phyloP scores from a whole-genome alignment of 2,797 vertebrate genomes.

The Cossypha dichroa region DNA sequence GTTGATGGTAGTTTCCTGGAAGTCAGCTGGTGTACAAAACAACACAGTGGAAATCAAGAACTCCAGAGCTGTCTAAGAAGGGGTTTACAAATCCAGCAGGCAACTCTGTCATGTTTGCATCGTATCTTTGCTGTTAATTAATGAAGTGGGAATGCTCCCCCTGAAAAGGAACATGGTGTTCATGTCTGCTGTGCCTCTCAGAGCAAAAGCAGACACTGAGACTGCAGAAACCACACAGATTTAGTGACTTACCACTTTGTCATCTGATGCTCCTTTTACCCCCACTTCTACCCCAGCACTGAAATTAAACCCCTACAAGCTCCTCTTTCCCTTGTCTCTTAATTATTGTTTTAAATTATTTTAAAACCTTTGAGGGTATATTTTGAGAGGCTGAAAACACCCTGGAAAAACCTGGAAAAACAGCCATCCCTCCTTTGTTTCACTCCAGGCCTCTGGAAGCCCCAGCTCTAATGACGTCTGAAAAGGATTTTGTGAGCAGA shows the following conservation, averaged over 20 bases:
- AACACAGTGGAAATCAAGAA: not conserved
- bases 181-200: not conserved
- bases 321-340: not conserved
- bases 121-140: not conserved
- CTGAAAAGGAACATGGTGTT: not conserved
- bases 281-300: not conserved
- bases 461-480: not conserved
- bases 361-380: not conserved
- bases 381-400: not conserved
- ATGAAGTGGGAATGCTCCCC: not conserved
- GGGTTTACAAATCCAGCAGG: not conserved
- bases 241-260: not conserved
- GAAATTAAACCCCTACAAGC: not conserved
- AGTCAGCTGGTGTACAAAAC: not conserved
- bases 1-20: not conserved
- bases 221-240: not conserved
- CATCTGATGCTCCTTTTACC: not conserved
- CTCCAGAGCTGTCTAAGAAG: not conserved
- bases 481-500: not conserved
- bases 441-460: not conserved
- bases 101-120: not conserved
- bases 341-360: not conserved
- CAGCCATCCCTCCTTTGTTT: not conserved
- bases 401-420: not conserved
- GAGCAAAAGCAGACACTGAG: not conserved